Conservation (phyloP, 2,888 invertebrate genomes). For the Mystacides longicornis region DNA sequence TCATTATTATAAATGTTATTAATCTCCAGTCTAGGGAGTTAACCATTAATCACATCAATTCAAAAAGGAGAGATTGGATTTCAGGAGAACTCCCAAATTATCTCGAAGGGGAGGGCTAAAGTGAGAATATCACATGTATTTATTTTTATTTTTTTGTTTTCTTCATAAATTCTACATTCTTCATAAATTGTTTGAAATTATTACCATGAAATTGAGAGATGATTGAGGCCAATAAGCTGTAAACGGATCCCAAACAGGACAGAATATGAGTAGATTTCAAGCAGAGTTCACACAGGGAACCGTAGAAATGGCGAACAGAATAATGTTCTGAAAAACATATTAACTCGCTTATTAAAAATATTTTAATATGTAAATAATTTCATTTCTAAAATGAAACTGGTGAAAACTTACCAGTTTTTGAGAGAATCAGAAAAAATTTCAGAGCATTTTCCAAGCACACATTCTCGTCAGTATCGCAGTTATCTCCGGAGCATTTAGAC, state of each 20-base stretch:
- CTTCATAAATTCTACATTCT: too few relatives aligned
- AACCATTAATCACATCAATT: too few relatives aligned
- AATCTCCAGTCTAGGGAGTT: too few relatives aligned
- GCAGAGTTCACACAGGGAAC: slow-evolving; percentile 36
- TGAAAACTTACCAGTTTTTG: slow-evolving; percentile 9
- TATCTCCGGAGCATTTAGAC: slow-evolving; percentile 12
- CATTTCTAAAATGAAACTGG: too few relatives aligned
- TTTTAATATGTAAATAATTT: too few relatives aligned
- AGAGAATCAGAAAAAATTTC: slow-evolving; percentile 10
- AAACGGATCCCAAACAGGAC: slow-evolving; percentile 36
- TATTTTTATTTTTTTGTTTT: too few relatives aligned
- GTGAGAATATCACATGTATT: too few relatives aligned
- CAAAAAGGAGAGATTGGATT: neutral
- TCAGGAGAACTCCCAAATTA: too few relatives aligned
- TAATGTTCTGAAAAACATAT: slow-evolving; percentile 37
- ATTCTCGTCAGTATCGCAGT: slow-evolving; percentile 8
- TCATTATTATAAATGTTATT: too few relatives aligned
- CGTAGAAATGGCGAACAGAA: slow-evolving; percentile 33
- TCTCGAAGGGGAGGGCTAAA: too few relatives aligned
- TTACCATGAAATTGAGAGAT: slow-evolving; percentile 42
- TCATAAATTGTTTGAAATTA: too few relatives aligned
- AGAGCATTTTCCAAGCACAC: slow-evolving; percentile 15
- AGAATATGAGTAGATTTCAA: slow-evolving; percentile 36
- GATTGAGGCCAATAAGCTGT: slow-evolving; percentile 42
- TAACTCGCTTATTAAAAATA: too few relatives aligned